Evolutionary conservation across 2,797 vertebrate genomes (phyloP), one percentile per base, ranked within the genome.

Genomic region (Helicolenus hilgendorfi): DNA sequence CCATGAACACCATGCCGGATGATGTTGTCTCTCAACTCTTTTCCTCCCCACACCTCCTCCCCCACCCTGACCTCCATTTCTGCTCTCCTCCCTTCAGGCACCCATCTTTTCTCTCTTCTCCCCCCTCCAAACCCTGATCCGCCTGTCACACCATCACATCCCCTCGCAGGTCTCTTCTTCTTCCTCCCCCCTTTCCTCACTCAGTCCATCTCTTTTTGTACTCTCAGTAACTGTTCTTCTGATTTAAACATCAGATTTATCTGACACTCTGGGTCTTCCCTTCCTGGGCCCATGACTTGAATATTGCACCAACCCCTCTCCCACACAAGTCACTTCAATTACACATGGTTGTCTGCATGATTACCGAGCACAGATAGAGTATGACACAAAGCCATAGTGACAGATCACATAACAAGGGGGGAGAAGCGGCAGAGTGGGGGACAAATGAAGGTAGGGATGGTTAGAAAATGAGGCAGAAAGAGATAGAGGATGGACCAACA

Each of bases 261-360:
- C 36, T 87, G 79, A 85, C 56, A 64, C 20, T 33, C 41, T 64
- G 49, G 49, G 68, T 35, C 35, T 35, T 70, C 49, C 35, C 38
- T 79, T 82, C 60, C 24, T 45, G 24, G 70, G 35, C 60, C 38
- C 20, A n/a, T 41, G 45, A 31, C 71, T 49, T 72, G 68, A 86
- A 84, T 59, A 60, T 63, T 84, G 73, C 81, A 84, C 58, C 83
- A 72, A 55, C 75, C 38, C 3, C 53, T 76, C 62, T 86, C 81
- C 86, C 38, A 74, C 62, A 75, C 33, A 84, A 85, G 69, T 60
- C 65, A 77, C 85, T 95, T 89, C 84, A 90, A 92, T 93, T 92
- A 84, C 82, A 88, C 75, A 78, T n/a, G 86, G 69, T 65, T 88
- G 90, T 90, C 87, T 86, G 69, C 56, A 72, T 71, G 62, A 92